Evolutionary conservation across 2,113 vertebrate species (phyloP).

Genomic region (Pitta sordida): DNA sequence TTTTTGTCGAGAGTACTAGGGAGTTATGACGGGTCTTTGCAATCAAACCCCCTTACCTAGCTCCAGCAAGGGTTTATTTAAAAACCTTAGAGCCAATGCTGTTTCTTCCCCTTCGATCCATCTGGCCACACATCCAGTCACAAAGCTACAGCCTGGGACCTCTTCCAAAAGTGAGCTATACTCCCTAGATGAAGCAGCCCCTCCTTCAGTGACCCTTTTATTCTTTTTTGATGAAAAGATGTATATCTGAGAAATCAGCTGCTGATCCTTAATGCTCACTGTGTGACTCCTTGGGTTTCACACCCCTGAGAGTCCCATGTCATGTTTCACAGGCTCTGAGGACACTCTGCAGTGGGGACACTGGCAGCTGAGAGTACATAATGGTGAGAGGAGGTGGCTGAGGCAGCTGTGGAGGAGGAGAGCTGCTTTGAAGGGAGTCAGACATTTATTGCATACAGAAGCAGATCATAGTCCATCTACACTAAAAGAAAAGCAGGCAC

Average conservation of each 20-base stretch:
- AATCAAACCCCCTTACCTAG: neutral
- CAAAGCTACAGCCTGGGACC: neutral
- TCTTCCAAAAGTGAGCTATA: neutral
- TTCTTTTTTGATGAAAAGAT: neutral
- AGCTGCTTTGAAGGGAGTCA: neutral
- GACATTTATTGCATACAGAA: conserved; percentile 43
- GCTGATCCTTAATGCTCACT: neutral
- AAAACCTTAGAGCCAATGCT: neutral
- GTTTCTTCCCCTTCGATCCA: neutral
- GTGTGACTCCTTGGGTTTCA: neutral
- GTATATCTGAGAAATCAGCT: neutral
- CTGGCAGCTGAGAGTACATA: neutral
- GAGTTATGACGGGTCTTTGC: neutral
- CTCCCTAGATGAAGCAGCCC: neutral
- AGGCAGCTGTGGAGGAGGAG: neutral
- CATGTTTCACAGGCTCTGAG: neutral
- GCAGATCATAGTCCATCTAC: conserved; percentile 14
- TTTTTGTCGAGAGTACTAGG: neutral
- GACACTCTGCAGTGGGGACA: neutral
- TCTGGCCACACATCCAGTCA: neutral
- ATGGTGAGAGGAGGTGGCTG: neutral
- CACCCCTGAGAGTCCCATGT: neutral
- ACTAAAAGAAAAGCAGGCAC: conserved; percentile 2
- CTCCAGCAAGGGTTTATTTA: neutral
- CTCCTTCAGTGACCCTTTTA: neutral